Evolutionary conservation across 1,140 invertebrate genomes (phyloP), one percentile per base, ranked within the genome.

Genomic region (Octopus bimaculoides): DNA sequence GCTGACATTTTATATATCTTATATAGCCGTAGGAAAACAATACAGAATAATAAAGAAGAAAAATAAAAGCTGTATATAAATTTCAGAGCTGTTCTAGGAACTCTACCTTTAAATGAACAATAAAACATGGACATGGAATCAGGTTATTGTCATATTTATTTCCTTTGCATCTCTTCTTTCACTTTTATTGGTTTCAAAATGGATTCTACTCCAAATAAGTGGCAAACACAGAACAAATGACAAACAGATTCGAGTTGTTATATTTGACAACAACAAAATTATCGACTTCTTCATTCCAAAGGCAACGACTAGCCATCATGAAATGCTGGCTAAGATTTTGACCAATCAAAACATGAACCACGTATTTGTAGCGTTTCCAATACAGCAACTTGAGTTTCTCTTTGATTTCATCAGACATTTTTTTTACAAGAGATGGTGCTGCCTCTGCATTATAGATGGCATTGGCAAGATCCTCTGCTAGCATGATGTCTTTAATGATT

Each of bases 221-320:
- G 10, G 81, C 88, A 79, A 84, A 88, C 54, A 88, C 85, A 12
- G 85, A 84, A 6, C 85, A 88, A n/a, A 88, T 83, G 5, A 85
- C 88, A 77, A 86, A 88, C 52, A 89, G 55, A 52, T 75, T 82
- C 9, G 81, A 81, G 81, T 85, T 89, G 41, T 80, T 79, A 80
- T 85, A 89, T 9, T 78, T 80, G 52, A 81, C 86, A 79, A 80
- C 84, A 14, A 87, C 85, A 75, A 84, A 87, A 54, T 79, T 87
- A 80, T 89, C 88, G 8, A 82, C 78, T 9, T 81, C 83, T 14
- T 83, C 81, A 79, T 89, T 83, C 88, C 88, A 89, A 5, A 89
- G 61, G 79, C 86, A 87, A 20, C 88, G 78, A 77, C 88, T 89
- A 6, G 82, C 85, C 12, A 84, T 79, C 82, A 85, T 80, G 9